Base-by-base conservation (phyloP, 1,140 invertebrate genomes). In the Aleiodes sp. region DNA sequence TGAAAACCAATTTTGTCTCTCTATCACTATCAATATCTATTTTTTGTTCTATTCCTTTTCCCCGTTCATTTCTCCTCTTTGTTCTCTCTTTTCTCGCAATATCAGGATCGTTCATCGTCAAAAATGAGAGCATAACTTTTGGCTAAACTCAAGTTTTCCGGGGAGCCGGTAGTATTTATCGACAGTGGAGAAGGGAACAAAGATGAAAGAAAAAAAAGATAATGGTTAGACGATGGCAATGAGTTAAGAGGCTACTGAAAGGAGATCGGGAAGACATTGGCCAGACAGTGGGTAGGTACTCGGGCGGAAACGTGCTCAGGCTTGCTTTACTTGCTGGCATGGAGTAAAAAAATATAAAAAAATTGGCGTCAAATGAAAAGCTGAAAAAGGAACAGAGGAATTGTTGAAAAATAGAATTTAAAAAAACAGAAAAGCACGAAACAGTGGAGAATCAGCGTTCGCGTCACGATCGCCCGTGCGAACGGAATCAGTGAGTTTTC, bases 121-220 rank as follows among this genome's bases (percentile, higher is more conserved):
- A 9, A 63, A 72, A 74, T 74, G 60, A 41, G 41, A 62, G 46
- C 72, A 69, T 74, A 73, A 74, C 66, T 73, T 74, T 63, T 19
- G 43, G 10, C 52, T 65, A 31, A 63, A 72, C 66, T 57, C 35
- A 68, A 75, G 66, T 37, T n/a, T 39, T 66, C 28, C 70, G 57
- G 2, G 2, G n/a, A 46, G 16, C 14, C 14, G 41, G 41, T 46
- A 16, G 41, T 35, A 70, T 73, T 75, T 75, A 75, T 75, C 73
- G 69, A 62, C 72, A 75, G 41, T 66, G 62, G 62, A 69, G 19
- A 46, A 46, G 41, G 41, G 41, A n/a, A 7, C n/a, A n/a, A n/a
- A n/a, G n/a, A n/a, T n/a, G n/a, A n/a, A n/a, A n/a, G n/a, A n/a
- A n/a, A n/a, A n/a, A n/a, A n/a, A n/a, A n/a, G n/a, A n/a, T n/a